These are phyloP conservation scores for Rhabdomys pumilio DNA, from an alignment of 2,797 vertebrate species.

Conservation along the genomic window DNA sequence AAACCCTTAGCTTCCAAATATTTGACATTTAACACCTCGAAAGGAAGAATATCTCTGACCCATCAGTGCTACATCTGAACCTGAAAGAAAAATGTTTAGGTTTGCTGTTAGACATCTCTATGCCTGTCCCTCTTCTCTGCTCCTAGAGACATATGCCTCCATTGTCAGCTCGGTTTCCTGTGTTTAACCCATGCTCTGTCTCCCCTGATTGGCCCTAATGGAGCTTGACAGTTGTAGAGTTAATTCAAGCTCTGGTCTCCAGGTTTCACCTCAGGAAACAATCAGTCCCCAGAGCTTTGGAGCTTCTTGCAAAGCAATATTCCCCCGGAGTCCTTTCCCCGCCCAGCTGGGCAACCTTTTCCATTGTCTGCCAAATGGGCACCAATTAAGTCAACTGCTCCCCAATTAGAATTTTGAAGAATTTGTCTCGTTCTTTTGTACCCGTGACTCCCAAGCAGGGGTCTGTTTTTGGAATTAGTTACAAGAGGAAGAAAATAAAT, in stretches of 20 bases:
- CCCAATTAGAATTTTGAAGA: conserved; percentile 99
- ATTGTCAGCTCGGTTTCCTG: conserved; percentile 88
- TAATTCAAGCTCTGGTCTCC: conserved; percentile 93
- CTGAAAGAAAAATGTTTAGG: conserved; percentile 72
- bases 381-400: conserved; percentile 99
- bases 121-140: conserved; percentile 55
- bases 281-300: conserved; percentile 94
- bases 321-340: conserved; percentile 95
- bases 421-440: conserved; percentile 95
- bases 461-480: conserved; percentile 95
- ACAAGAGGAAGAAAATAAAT: conserved; percentile 92
- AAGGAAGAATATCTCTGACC: conserved; percentile 59
- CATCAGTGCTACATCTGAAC: conserved; percentile 81
- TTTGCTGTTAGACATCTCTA: conserved; percentile 76
- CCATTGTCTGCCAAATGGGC: conserved; percentile 99
- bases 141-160: conserved; percentile 86
- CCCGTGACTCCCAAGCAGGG: conserved; percentile 92
- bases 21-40: conserved; percentile 35
- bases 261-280: conserved; percentile 97
- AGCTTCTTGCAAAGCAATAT: conserved; percentile 97
- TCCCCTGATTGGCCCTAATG: conserved; percentile 90
- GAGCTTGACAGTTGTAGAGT: conserved; percentile 92
- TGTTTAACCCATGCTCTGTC: conserved; percentile 90
- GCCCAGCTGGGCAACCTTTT: conserved; percentile 94
- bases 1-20: conserved; percentile 51